Percentiles rank a stretch among this genome's conserved stretches.
Evolutionary conservation across 2,888 invertebrate genomes (phyloP).

Genomic region (Nymphalis polychloros): DNA sequence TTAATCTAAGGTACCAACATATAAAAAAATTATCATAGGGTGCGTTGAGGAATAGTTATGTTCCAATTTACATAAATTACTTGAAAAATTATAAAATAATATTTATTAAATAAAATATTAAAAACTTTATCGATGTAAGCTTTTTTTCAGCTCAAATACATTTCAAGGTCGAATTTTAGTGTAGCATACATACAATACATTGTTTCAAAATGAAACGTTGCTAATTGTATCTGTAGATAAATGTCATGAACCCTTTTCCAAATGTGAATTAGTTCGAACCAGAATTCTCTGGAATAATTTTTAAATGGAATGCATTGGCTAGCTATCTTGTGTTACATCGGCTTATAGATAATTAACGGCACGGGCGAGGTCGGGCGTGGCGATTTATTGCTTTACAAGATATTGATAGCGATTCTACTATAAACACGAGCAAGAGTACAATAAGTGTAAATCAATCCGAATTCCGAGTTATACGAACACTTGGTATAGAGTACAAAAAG

Average conservation of each 20-base stretch:
- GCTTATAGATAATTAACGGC: conserved; percentile 55
- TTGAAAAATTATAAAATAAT: not conserved
- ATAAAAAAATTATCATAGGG: no score
- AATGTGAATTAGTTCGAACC: not conserved
- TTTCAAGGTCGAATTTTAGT: no score
- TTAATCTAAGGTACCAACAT: no score
- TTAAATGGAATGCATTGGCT: conserved; percentile 15
- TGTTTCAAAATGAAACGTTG: no score
- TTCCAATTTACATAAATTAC: no score
- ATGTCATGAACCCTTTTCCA: not conserved
- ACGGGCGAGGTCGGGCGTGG: conserved; percentile 60
- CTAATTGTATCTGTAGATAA: not conserved
- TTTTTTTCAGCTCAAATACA: no score
- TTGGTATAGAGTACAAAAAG: conserved; percentile 9
- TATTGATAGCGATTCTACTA: conserved; percentile 27
- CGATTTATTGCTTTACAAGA: conserved; percentile 51
- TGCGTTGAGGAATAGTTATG: no score
- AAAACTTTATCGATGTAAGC: no score
- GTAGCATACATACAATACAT: no score
- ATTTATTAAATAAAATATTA: not conserved
- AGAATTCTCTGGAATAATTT: not conserved
- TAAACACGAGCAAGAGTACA: conserved; percentile 24
- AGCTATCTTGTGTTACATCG: conserved; percentile 30
- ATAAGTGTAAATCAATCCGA: conserved; percentile 19
- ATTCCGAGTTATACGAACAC: conserved; percentile 14